A percentile compares a stretch with the other conserved stretches of the same genome.
Evolutionary conservation across 2,113 vertebrate genomes (phyloP).

Genomic region (Otis tarda): DNA sequence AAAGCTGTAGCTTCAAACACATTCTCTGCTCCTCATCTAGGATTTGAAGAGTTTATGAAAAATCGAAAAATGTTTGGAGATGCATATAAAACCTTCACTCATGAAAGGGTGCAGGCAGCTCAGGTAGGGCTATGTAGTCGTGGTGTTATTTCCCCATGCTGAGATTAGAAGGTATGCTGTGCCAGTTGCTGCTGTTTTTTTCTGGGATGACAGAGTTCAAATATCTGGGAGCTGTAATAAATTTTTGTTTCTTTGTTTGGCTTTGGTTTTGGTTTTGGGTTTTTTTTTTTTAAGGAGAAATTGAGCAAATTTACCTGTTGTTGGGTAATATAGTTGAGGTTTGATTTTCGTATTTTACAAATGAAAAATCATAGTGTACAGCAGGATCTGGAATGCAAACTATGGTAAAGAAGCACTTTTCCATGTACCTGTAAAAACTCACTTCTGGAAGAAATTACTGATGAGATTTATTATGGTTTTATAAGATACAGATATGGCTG

Average conservation of each 20-base stretch:
- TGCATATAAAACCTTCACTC: not conserved
- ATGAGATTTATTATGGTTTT: not conserved
- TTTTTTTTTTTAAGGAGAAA: not conserved
- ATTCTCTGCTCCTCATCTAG: not conserved
- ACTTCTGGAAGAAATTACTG: not conserved
- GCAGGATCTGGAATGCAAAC: not conserved
- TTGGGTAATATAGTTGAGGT: not conserved
- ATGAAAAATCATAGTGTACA: not conserved
- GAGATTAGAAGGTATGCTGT: not conserved
- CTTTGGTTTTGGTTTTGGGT: too few relatives aligned
- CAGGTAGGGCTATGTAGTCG: fast-evolving
- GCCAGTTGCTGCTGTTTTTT: not conserved
- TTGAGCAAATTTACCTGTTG: not conserved
- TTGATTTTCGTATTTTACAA: not conserved
- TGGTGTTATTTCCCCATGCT: not conserved
- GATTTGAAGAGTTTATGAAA: not conserved
- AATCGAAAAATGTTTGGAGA: not conserved
- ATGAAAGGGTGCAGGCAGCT: not conserved
- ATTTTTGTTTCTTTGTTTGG: too few relatives aligned
- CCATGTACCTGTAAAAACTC: not conserved
- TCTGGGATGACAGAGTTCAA: not conserved
- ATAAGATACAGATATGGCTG: not conserved
- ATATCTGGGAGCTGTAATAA: not conserved
- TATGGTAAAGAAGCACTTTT: not conserved
- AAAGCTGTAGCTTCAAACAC: not conserved